Evolutionary conservation across 2,888 invertebrate species (phyloP), one percentile per base, ranked within the genome.

Genomic region (Ectropis crepuscularia): DNA sequence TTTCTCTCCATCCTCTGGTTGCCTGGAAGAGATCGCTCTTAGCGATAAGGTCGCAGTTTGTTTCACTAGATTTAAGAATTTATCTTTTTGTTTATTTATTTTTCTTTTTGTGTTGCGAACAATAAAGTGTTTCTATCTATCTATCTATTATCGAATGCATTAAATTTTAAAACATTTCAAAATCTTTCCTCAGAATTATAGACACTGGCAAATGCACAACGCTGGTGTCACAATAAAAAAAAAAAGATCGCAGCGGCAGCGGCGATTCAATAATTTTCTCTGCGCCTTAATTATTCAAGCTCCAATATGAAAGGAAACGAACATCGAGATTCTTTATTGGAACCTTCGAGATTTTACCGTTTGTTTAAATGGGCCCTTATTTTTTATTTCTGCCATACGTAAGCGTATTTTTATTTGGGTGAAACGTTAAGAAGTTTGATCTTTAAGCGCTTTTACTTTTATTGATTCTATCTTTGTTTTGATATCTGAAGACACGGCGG

Each of bases 291-390:
- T 58, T 58, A 58, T 58, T 50, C 50, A 49, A 43, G 11, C 38
- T 43, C 10, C 55, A 28, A 47, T 47, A 47, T 47, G 55, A 55
- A 47, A 46, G 55, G 45, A 47, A 55, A 10, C 54, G 54, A 46
- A 38, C 37, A 46, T 10, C 10, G 28, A 28, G 37, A 55, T 55
- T 55, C 55, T 55, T 55, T 55, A 55, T 55, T 47, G 47, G 47
- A 28, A 8, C 47, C 55, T 38, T 55, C 46, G 37, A 51, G 51
- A 12, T 47, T 54, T 55, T 48, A 47, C 37, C 37, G 43, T 37
- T 53, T 43, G 42, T 53, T 53, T 53, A 53, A 60, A 60, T 12
- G 53, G 47, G 12, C 48, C 42, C 53, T 60, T 60, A 60, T 48
- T 48, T 60, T 60, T 60, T 60, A 53, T 53, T 36, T 37, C 28